A percentile compares a stretch with the other conserved stretches of the same genome.
Conservation (phyloP, 2,888 invertebrate species). For the Himalopsyche tibetana region DNA sequence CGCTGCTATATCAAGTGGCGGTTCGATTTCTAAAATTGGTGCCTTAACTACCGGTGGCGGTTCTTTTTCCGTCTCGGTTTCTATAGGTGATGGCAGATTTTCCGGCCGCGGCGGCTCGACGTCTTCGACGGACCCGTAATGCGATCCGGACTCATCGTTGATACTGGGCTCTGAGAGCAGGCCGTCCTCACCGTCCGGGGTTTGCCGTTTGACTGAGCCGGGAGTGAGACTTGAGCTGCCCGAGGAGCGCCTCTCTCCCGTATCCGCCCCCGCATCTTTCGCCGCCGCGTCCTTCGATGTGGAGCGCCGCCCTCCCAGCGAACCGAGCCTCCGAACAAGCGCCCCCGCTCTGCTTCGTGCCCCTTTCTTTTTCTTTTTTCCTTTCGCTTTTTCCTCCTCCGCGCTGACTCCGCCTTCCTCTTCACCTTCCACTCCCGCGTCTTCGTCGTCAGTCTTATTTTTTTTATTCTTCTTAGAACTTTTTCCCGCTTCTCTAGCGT, state of each 20-base stretch:
- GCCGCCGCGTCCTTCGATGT: constrained; percentile 69
- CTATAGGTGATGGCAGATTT: constrained; percentile 59
- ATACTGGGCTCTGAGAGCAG: constrained; percentile 63
- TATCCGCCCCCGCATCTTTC: constrained; percentile 68
- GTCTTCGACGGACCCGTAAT: constrained; percentile 64
- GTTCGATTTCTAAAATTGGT: constrained; percentile 37
- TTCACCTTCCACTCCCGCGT: constrained; percentile 53
- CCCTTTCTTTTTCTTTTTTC: constrained; percentile 72
- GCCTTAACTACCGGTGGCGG: background rate
- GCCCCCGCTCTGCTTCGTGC: constrained; percentile 67
- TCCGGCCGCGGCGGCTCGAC: constrained; percentile 60
- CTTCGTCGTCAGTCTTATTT: constrained; percentile 67
- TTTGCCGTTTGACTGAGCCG: constrained; percentile 64
- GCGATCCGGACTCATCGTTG: constrained; percentile 65
- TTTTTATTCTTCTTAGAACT: constrained; percentile 75
- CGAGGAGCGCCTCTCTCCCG: constrained; percentile 60
- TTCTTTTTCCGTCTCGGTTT: constrained; percentile 45
- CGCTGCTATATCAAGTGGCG: constrained; percentile 71
- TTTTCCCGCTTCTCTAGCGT: constrained; percentile 74
- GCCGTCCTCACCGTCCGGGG: constrained; percentile 68
- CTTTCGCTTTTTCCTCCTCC: constrained; percentile 72
- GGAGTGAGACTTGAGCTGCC: constrained; percentile 65
- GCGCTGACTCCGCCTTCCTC: constrained; percentile 67
- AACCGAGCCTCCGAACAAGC: constrained; percentile 73
- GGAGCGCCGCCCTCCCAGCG: constrained; percentile 71